Percentiles rank a stretch among this genome's conserved stretches.
phyloP scores from a whole-genome alignment of 2,797 vertebrate genomes.

The Ctenopoma kingsleyae region DNA sequence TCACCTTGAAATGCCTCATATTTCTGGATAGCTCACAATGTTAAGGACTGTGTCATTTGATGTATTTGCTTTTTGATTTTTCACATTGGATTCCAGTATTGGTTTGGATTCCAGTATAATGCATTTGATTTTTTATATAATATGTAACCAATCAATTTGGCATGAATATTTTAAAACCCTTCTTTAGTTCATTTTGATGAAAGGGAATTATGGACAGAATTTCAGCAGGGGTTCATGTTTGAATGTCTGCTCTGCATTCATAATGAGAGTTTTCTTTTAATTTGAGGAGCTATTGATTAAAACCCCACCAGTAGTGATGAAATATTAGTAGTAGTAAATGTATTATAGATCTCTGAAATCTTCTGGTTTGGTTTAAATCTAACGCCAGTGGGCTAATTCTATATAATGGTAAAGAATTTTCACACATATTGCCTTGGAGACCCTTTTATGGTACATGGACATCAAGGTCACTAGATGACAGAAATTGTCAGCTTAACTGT shows the following conservation, averaged over 20 bases:
- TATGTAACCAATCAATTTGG: conserved; percentile 25
- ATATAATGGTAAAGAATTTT: conserved; percentile 11
- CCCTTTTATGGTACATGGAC: not conserved
- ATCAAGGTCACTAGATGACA: conserved; percentile 7
- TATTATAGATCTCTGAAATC: conserved; percentile 18
- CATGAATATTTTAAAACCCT: conserved; percentile 55
- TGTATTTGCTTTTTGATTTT: conserved; percentile 32
- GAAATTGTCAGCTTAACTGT: conserved; percentile 6
- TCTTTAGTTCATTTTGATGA: conserved; percentile 36
- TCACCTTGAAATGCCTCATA: conserved; percentile 18
- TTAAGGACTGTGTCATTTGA: conserved; percentile 26
- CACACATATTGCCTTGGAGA: conserved; percentile 12
- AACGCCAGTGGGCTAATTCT: conserved; percentile 1
- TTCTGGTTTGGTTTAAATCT: conserved; percentile 4
- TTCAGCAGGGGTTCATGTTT: conserved; percentile 2
- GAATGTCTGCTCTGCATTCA: conserved; percentile 14
- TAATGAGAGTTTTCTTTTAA: conserved; percentile 20
- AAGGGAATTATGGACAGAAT: conserved; percentile 23
- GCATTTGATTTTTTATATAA: conserved; percentile 9
- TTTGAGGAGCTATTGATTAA: conserved; percentile 25
- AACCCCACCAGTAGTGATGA: not conserved
- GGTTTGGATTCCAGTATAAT: conserved; percentile 19
- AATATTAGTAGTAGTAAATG: conserved; percentile 12
- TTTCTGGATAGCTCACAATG: conserved; percentile 21
- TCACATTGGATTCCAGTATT: conserved; percentile 32